Percentiles rank a stretch among this genome's conserved stretches.
Evolutionary conservation across 2,888 invertebrate genomes (phyloP).

Genomic region (Epistrophella euchroma): DNA sequence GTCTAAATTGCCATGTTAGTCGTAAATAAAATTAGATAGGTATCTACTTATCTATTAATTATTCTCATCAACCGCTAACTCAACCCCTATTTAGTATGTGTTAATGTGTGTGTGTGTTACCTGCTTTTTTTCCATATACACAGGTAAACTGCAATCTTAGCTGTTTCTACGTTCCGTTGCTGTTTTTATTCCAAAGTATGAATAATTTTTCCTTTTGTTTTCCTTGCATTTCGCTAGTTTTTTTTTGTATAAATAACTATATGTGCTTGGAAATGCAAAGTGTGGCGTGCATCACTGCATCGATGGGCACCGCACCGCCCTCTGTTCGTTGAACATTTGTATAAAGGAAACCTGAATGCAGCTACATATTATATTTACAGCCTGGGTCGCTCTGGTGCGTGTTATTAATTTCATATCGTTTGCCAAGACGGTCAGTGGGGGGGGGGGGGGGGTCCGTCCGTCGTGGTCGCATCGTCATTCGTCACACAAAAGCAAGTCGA

Average conservation of each 20-base stretch:
- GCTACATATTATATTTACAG: not conserved
- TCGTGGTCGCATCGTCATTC: slow-evolving; percentile 24
- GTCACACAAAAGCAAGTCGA: slow-evolving; percentile 55
- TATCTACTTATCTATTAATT: slow-evolving; percentile 64
- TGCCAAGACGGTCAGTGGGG: not conserved
- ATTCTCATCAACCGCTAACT: slow-evolving; percentile 59
- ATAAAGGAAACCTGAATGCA: slow-evolving; percentile 29
- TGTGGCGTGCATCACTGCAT: slow-evolving; percentile 70
- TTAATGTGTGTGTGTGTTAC: not conserved
- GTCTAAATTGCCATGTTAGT: slow-evolving; percentile 65
- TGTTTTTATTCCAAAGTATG: slow-evolving; percentile 33
- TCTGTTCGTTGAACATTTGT: not conserved
- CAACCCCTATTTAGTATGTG: slow-evolving; percentile 29
- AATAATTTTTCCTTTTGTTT: slow-evolving; percentile 14
- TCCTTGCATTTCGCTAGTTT: slow-evolving; percentile 58
- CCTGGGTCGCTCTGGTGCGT: slow-evolving; percentile 48
- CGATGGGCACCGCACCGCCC: slow-evolving; percentile 48
- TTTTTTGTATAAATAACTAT: slow-evolving; percentile 20
- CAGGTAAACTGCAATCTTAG: slow-evolving; percentile 29
- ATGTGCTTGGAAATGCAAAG: slow-evolving; percentile 48
- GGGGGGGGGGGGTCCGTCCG: not conserved
- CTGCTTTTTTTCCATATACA: not conserved
- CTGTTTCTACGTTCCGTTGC: slow-evolving; percentile 41
- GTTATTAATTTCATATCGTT: slow-evolving; percentile 69
- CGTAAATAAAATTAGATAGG: slow-evolving; percentile 67